Evolutionary conservation across 2,113 vertebrate genomes (phyloP), one percentile per base, ranked within the genome.

Genomic region (Rhea pennata): DNA sequence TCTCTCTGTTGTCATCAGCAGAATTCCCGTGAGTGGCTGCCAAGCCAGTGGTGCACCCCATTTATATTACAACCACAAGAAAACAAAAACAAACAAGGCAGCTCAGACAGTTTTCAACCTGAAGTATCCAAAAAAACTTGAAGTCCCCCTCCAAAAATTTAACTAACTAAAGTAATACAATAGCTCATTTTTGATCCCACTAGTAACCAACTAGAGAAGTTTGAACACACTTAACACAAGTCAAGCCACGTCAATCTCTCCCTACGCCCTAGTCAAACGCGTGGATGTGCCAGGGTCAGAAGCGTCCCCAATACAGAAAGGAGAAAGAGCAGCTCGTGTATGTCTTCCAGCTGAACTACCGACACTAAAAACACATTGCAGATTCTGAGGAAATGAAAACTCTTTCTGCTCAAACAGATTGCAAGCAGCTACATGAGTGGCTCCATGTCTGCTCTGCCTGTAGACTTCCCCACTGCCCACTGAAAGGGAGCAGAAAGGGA

Each of bases 371-470:
- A 9, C 4, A 15, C 24, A 17, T n/a, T 70, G n/a, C 33, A 54
- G 54, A 20, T 29, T 77, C 64, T 73, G n/a, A 84, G 84, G 46
- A 88, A 92, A n/a, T 16, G 26, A 80, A 17, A 86, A 81, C 12
- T n/a, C 15, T 15, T 77, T 36, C 64, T 46, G 31, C 27, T 23
- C 76, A 48, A 48, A 48, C 46, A 80, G 33, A 42, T 3, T 5
- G 23, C 20, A 59, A 0, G 0, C 7, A 42, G 39, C 20, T 9
- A 84, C 21, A 0, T 5, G 19, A 8, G 5, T 21, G 6, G 82
- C n/a, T 67, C 46, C 40, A 14, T 1, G 15, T 42, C 42, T 72
- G 23, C 4, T 2, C 64, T 83, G 31, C 53, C 58, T 17, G 12
- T 11, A 46, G 26, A 24, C 42, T 44, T 72, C 67, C 71, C 65